Evolutionary conservation across 2,113 vertebrate genomes (phyloP).

Genomic region (Bufo gargarizans): DNA sequence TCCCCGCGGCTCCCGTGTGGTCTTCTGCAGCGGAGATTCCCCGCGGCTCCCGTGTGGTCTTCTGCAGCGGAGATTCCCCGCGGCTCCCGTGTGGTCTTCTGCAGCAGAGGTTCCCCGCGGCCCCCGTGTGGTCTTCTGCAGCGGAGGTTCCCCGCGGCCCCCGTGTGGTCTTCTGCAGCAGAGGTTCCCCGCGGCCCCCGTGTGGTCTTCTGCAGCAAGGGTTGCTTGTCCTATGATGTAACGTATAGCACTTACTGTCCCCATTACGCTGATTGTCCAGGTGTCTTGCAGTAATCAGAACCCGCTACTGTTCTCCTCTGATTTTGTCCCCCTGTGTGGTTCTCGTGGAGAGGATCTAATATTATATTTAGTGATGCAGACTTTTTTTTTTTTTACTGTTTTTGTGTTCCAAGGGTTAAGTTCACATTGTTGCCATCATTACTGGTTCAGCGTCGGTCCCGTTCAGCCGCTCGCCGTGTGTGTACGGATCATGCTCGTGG

Average conservation of each 20-base stretch:
- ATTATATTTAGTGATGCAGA: neutral
- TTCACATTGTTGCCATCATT: neutral
- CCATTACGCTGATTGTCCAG: neutral
- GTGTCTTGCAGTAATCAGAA: neutral
- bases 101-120: no score
- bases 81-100: no score
- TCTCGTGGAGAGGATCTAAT: neutral
- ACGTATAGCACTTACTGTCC: slow-evolving; percentile 20
- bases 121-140: no score
- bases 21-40: no score
- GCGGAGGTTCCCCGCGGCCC: no score
- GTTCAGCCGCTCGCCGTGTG: neutral
- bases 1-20: no score
- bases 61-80: no score
- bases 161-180: no score
- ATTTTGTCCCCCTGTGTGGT: neutral
- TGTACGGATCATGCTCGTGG: neutral
- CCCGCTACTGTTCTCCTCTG: neutral
- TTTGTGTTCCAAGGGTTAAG: neutral
- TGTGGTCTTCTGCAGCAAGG: no score
- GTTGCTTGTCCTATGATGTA: neutral
- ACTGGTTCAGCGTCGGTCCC: neutral
- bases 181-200: no score
- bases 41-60: no score
- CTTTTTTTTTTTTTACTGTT: slow-evolving; percentile 1